Percentiles rank a stretch among this genome's conserved stretches.
phyloP scores from a whole-genome alignment of 1,140 invertebrate genomes.

The Ganaspis sp. region DNA sequence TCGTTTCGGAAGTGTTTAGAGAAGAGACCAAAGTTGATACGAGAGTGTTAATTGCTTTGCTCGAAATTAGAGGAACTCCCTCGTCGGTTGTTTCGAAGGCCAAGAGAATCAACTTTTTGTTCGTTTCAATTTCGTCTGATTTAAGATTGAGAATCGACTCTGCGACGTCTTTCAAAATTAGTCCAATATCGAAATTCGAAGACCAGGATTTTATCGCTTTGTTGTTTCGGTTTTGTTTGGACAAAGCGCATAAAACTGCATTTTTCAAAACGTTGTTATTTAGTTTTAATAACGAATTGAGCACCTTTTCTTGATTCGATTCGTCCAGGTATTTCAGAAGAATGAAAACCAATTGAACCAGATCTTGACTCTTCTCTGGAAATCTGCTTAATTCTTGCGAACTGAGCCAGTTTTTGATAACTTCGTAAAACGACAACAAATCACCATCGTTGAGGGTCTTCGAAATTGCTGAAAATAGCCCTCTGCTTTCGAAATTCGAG shows the following conservation, averaged over 20 bases:
- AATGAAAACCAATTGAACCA: slow-evolving; percentile 79
- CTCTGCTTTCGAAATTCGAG: slow-evolving; percentile 70
- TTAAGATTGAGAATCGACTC: neutral
- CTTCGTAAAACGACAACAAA: slow-evolving; percentile 74
- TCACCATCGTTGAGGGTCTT: slow-evolving; percentile 59
- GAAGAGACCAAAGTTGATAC: slow-evolving; percentile 1
- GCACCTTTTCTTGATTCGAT: slow-evolving; percentile 73
- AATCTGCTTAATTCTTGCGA: no score
- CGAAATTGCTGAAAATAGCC: slow-evolving; percentile 70
- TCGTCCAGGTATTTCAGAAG: slow-evolving; percentile 76
- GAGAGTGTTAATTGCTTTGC: neutral
- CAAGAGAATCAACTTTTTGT: slow-evolving; percentile 53
- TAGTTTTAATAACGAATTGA: slow-evolving; percentile 77
- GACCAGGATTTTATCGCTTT: slow-evolving; percentile 76
- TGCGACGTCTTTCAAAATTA: slow-evolving; percentile 38
- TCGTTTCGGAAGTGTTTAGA: neutral
- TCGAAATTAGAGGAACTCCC: neutral
- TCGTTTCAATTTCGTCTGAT: neutral
- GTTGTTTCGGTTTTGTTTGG: slow-evolving; percentile 73
- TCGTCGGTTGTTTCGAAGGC: slow-evolving; percentile 52
- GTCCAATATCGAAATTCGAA: slow-evolving; percentile 33
- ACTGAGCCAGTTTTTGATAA: slow-evolving; percentile 75
- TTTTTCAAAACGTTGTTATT: slow-evolving; percentile 51
- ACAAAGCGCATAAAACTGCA: slow-evolving; percentile 61
- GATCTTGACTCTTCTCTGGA: slow-evolving; percentile 68